Conservation (phyloP, 2,797 vertebrate genomes). For the Halcyon leucocephala region DNA sequence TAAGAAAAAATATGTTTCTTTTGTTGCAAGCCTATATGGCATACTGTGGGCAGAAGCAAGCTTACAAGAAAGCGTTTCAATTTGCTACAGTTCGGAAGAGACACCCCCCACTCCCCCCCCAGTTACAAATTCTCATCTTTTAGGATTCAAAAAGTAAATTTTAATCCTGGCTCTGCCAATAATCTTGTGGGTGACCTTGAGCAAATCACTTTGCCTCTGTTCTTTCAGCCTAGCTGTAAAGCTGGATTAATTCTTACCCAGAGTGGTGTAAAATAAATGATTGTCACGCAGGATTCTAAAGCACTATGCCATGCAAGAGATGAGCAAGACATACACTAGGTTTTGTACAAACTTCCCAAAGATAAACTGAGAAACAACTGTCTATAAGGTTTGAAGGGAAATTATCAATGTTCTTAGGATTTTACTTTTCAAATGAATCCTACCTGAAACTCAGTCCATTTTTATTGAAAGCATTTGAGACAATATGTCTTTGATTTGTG, state of each 20-base stretch:
- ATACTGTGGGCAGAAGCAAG: neutral
- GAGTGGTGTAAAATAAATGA: conserved; percentile 3
- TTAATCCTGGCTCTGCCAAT: conserved; percentile 50
- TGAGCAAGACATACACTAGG: neutral
- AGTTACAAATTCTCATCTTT: neutral
- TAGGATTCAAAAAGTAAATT: conserved; percentile 37
- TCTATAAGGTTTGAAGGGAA: neutral
- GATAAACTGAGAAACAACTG: conserved; percentile 5
- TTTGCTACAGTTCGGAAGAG: neutral
- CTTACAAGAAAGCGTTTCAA: neutral
- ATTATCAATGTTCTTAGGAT: neutral
- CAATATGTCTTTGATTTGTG: neutral
- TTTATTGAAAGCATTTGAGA: neutral
- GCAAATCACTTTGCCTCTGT: neutral
- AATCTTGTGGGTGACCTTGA: conserved; percentile 48
- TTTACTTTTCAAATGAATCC: neutral
- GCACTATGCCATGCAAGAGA: neutral
- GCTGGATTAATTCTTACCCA: conserved; percentile 40
- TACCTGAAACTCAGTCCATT: neutral
- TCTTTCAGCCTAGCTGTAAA: conserved; percentile 16
- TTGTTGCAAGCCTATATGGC: neutral
- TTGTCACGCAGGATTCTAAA: neutral
- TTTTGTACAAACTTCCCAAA: conserved; percentile 18
- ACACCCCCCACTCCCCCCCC: neutral
- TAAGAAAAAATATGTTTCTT: neutral